A percentile compares a stretch with the other conserved stretches of the same genome.
Evolutionary conservation across 1,140 invertebrate species (phyloP).

Genomic region (Euwallacea fornicatus): DNA sequence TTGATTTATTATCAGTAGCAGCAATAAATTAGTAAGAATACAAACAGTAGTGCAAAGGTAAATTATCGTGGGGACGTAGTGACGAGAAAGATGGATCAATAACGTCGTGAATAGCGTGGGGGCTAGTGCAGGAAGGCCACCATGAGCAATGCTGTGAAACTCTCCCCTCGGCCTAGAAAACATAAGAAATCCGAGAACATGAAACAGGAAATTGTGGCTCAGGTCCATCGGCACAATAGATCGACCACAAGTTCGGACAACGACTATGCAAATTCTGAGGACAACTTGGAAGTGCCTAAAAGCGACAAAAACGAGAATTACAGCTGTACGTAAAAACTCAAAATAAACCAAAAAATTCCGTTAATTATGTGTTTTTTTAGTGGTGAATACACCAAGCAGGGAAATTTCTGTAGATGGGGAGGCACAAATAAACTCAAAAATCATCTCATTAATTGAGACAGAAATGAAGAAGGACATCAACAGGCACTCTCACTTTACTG

Average conservation of each 20-base stretch:
- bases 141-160: conserved; percentile 37
- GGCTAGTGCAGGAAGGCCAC: not conserved
- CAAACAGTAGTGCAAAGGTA: not conserved
- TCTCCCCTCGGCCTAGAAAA: conserved; percentile 43
- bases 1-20: not conserved
- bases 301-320: conserved; percentile 51
- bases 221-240: conserved; percentile 50
- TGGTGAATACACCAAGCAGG: conserved; percentile 44
- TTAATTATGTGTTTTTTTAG: conserved; percentile 16
- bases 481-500: conserved; percentile 51
- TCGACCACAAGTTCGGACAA: conserved; percentile 46
- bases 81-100: conserved; percentile 1
- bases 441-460: conserved; percentile 61
- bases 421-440: conserved; percentile 61
- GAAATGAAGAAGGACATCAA: conserved; percentile 58
- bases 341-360: not conserved
- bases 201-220: conserved; percentile 51
- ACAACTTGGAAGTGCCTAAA: conserved; percentile 44
- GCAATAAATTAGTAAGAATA: not conserved
- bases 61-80: too few species aligned
- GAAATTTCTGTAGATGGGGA: conserved; percentile 60
- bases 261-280: conserved; percentile 44
- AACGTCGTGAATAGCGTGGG: conserved; percentile 9
- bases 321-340: conserved; percentile 35
- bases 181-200: conserved; percentile 48